Conservation (phyloP, 1,140 invertebrate genomes). For the Piezodorus guildinii region DNA sequence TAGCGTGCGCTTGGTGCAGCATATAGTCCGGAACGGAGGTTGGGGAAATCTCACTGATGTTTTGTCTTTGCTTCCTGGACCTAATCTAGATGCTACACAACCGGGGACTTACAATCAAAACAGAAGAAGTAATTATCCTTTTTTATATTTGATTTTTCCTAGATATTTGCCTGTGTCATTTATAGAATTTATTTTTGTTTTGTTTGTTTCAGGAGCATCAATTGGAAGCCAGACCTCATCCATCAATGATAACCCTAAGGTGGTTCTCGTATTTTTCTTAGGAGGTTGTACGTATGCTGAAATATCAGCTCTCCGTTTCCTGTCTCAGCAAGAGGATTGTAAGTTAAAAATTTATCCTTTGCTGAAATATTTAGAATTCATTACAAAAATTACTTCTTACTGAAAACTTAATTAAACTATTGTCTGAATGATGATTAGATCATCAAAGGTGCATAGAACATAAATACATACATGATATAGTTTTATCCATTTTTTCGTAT, state of each 20-base stretch:
- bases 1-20: conserved; percentile 77
- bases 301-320: conserved; percentile 79
- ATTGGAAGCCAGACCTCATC: conserved; percentile 49
- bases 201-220: conserved; percentile 38
- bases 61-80: conserved; percentile 50
- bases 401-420: no score
- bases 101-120: conserved; percentile 33
- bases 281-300: conserved; percentile 95
- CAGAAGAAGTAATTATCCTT: conserved; percentile 16
- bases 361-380: no score
- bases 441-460: no score
- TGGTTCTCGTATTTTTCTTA: conserved; percentile 89
- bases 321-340: conserved; percentile 86
- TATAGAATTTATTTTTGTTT: neutral
- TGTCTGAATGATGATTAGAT: no score
- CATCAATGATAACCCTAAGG: conserved; percentile 52
- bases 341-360: conserved; percentile 29
- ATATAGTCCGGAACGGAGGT: conserved; percentile 67
- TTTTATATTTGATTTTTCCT: no score
- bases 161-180: no score
- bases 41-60: conserved; percentile 63
- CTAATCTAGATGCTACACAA: conserved; percentile 43
- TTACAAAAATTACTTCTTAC: no score
- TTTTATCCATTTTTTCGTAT: no score
- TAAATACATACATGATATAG: no score